Conservation (phyloP, 2,888 invertebrate species). For the Chorisops tibialis region DNA sequence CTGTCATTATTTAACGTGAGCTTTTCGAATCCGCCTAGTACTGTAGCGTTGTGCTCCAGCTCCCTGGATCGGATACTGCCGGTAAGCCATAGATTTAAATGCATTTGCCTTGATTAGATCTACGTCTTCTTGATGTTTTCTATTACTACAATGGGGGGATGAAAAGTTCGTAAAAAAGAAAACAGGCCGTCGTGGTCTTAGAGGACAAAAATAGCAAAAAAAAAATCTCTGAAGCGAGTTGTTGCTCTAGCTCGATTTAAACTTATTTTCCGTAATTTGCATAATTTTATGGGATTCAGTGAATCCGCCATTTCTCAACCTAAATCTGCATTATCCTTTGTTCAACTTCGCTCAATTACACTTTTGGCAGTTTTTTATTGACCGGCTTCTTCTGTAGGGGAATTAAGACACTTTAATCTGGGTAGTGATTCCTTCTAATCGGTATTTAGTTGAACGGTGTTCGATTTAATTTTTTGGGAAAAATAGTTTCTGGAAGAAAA, state of each 20-base stretch:
- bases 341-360: constrained; percentile 21
- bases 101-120: constrained; percentile 30
- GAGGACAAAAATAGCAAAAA: not conserved
- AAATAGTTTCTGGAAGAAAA: too few species aligned
- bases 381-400: not conserved
- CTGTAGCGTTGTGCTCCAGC: not conserved
- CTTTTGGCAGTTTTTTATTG: constrained; percentile 11
- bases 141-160: not conserved
- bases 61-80: too few species aligned
- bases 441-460: too few species aligned
- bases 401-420: constrained; percentile 11
- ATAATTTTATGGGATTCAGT: constrained; percentile 31
- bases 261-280: constrained; percentile 31
- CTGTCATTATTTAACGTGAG: constrained; percentile 22
- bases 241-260: constrained; percentile 24
- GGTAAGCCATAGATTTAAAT: constrained; percentile 30
- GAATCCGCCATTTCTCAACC: constrained; percentile 3
- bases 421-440: too few species aligned
- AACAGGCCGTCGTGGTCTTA: not conserved
- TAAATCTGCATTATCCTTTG: constrained; percentile 20
- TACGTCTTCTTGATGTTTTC: constrained; percentile 6
- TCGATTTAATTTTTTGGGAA: too few species aligned
- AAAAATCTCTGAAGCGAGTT: not conserved
- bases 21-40: not conserved
- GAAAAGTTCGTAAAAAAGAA: not conserved